Conservation (phyloP, 2,113 vertebrate genomes). For the Struthidea cinerea region DNA sequence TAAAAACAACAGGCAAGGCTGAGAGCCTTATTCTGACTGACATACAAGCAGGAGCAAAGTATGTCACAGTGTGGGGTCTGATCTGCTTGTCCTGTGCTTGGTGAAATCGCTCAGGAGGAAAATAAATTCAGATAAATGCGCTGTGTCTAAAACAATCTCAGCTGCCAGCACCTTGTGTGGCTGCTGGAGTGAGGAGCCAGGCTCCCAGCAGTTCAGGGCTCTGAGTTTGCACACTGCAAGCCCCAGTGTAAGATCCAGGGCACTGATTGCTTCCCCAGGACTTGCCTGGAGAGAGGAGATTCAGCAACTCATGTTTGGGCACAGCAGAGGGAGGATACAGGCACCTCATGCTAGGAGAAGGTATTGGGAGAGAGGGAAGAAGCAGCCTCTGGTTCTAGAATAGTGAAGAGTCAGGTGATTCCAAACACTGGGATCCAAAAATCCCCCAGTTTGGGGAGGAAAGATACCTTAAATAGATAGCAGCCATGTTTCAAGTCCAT, state of each 20-base stretch:
- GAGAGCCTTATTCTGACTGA: not conserved
- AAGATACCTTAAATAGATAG: not conserved
- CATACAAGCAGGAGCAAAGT: not conserved
- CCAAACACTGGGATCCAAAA: not conserved
- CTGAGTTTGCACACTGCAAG: not conserved
- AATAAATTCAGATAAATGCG: not conserved
- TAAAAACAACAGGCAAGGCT: not conserved
- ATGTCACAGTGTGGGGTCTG: not conserved
- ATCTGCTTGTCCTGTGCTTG: not conserved
- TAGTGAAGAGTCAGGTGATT: not conserved
- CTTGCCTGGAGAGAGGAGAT: not conserved
- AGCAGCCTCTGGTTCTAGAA: not conserved
- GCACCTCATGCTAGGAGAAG: not conserved
- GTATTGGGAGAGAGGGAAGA: not conserved
- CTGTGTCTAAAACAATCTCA: not conserved
- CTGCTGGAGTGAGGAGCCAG: not conserved
- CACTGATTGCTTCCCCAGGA: not conserved
- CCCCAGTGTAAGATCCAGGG: fast-evolving
- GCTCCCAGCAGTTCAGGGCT: not conserved
- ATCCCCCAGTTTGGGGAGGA: not conserved
- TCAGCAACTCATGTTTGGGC: fast-evolving
- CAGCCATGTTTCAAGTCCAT: not conserved
- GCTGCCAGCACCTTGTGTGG: not conserved
- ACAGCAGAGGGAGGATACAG: not conserved
- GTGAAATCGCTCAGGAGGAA: not conserved